Evolutionary conservation across 92 coral and sea anemone genomes (phyloP), one percentile per base, ranked within the genome.

Genomic region (Metridium senile): DNA sequence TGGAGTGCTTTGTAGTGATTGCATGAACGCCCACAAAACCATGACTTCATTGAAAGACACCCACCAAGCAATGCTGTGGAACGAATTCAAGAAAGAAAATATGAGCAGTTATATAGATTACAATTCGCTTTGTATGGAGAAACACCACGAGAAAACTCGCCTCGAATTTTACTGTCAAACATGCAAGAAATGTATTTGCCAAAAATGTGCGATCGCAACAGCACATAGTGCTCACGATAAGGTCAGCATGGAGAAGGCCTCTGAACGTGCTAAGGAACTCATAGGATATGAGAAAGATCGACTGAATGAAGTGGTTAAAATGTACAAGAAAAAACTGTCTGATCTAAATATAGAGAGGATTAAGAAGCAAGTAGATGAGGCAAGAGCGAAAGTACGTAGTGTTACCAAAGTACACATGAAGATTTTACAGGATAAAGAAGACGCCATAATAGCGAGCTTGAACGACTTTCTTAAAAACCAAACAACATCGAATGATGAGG

Each of bases 361-460:
- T 20, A 17, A 69, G 25, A 45, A 26, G 1, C 17, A 69, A n/a
- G 28, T 69, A 32, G 35, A 1, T n/a, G 21, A 0, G 28, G 62
- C 74, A 69, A 26, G 11, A 51, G 28, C 8, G 7, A 58, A 69
- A 22, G 74, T 69, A 3, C 21, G 10, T 0, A 26, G 47, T 7
- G 2, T 2, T 9, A 47, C 39, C 3, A 1, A 9, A 69, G 9
- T 29, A 6, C 53, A 17, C 9, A 23, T 47, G 21, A 47, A 46
- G 59, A 69, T 69, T 47, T 27, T 29, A 27, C 53, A 28, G 23
- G 59, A 69, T 19, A 58, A 69, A 58, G 74, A 52, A 69, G 17
- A 22, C 11, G 59, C 58, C 2, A 47, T 45, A 21, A 47, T 43
- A 8, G 30, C 26, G 1, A 2, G n/a, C 16, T 25, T 69, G n/a